Evolutionary conservation across 2,113 vertebrate species (phyloP).

Genomic region (Cyanocitta stelleri): DNA sequence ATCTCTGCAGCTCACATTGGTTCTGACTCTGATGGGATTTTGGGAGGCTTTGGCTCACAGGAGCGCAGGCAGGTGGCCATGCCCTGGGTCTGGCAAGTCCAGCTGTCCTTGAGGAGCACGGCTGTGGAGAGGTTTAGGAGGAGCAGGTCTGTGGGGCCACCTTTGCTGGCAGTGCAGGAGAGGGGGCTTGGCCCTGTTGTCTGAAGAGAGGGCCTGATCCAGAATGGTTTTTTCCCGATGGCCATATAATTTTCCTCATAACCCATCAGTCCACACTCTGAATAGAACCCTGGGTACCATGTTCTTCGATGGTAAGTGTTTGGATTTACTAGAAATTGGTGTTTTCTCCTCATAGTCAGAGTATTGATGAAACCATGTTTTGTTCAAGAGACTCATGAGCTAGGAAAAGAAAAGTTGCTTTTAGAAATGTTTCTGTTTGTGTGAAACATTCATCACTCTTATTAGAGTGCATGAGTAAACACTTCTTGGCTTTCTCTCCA

Average conservation of each 20-base stretch:
- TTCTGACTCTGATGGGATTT: not conserved
- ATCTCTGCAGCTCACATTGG: accelerated
- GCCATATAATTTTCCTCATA: not conserved
- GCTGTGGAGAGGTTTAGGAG: not conserved
- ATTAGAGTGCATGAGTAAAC: not conserved
- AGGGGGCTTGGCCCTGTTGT: not conserved
- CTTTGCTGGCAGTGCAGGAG: not conserved
- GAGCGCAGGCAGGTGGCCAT: accelerated
- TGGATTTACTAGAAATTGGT: not conserved
- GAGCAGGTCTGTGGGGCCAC: not conserved
- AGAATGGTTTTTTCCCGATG: not conserved
- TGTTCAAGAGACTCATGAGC: not conserved
- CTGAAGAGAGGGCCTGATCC: not conserved
- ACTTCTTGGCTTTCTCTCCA: not conserved
- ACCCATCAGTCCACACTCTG: not conserved
- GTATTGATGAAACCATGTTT: not conserved
- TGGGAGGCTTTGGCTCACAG: not conserved
- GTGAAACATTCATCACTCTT: not conserved
- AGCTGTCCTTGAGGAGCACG: not conserved
- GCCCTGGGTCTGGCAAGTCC: not conserved
- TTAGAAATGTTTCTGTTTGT: not conserved
- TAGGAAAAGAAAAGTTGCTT: not conserved
- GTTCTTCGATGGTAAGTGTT: not conserved
- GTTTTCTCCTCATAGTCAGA: not conserved
- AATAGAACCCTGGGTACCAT: not conserved